Conservation (phyloP, 2,797 vertebrate species). For the Halcyon chelicuti region DNA sequence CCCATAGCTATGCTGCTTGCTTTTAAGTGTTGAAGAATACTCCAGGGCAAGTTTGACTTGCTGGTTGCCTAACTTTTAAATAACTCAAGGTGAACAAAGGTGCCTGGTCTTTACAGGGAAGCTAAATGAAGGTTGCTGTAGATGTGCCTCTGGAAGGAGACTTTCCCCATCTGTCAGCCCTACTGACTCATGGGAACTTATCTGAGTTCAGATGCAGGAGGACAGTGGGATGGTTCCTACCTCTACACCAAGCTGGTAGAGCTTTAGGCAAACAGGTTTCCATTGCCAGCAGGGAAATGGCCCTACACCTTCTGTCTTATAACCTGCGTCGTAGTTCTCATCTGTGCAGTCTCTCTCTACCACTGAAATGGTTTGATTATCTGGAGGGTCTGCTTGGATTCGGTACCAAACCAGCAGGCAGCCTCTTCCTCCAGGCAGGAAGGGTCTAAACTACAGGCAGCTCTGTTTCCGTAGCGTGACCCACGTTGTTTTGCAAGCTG, state of each 20-base stretch:
- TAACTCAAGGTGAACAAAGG: not conserved
- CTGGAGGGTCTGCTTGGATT: not conserved
- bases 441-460: not conserved
- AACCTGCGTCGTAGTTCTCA: not conserved
- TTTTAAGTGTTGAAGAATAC: not conserved
- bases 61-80: not conserved
- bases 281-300: not conserved
- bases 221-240: not conserved
- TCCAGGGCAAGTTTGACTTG: not conserved
- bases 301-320: not conserved
- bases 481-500: not conserved
- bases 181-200: rapidly evolving
- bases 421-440: not conserved
- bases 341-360: not conserved
- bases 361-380: not conserved
- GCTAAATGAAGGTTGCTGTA: not conserved
- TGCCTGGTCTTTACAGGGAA: not conserved
- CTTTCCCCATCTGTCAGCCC: not conserved
- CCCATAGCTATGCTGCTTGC: not conserved
- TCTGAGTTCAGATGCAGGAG: not conserved
- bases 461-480: not conserved
- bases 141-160: not conserved
- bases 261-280: not conserved
- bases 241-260: not conserved
- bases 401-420: not conserved